Percentiles rank a stretch among this genome's conserved stretches.
Conservation (phyloP, 2,113 vertebrate genomes). For the Ardeotis arabs region DNA sequence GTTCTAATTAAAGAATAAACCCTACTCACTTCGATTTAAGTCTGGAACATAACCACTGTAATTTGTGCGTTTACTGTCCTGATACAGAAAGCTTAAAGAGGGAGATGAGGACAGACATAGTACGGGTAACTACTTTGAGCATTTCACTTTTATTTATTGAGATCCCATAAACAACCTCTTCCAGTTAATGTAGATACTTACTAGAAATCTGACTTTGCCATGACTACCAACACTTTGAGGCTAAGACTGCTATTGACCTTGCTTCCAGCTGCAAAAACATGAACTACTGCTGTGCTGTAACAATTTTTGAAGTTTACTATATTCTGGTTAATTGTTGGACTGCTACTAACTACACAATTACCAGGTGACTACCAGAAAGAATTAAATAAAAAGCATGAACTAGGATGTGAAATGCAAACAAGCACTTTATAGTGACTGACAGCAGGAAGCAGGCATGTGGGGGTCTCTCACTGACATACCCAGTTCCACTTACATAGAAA, state of each 20-base stretch:
- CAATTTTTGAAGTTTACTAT: not conserved
- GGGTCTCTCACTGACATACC: not conserved
- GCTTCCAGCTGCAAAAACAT: not conserved
- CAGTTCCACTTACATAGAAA: not conserved
- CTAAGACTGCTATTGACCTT: not conserved
- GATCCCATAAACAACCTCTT: not conserved
- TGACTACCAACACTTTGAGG: not conserved
- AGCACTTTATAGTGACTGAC: not conserved
- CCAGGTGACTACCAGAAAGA: not conserved
- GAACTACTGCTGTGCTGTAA: not conserved
- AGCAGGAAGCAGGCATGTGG: not conserved
- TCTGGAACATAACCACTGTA: not conserved
- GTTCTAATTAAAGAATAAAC: not conserved
- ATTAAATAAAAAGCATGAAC: not conserved
- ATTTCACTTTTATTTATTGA: not conserved
- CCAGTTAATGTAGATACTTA: not conserved
- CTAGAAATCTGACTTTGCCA: not conserved
- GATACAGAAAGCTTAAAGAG: not conserved
- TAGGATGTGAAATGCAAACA: not conserved
- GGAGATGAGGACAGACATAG: no score
- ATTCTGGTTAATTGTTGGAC: not conserved
- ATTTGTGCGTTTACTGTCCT: no score
- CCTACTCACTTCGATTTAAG: fast-evolving
- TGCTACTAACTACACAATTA: not conserved
- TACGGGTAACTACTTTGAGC: not conserved